Conservation (phyloP, 2,888 invertebrate genomes). For the Athalia rosae region DNA sequence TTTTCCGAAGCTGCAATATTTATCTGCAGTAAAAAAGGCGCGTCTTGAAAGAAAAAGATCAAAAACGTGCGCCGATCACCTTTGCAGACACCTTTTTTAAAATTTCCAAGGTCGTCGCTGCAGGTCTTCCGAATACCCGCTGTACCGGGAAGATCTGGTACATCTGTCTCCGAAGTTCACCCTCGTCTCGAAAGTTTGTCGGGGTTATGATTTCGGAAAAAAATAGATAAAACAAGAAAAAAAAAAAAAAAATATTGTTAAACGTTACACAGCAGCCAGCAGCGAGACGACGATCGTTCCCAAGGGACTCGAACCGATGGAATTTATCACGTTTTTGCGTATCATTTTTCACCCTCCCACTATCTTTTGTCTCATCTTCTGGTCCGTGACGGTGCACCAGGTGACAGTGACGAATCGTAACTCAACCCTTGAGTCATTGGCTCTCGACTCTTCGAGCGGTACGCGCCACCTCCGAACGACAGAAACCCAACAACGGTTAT, state of each 20-base stretch:
- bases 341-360: conserved; percentile 71
- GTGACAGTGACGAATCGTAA: conserved; percentile 74
- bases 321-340: conserved; percentile 70
- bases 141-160: no score
- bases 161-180: not conserved
- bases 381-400: conserved; percentile 70
- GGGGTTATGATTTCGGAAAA: no score
- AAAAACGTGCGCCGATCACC: no score
- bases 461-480: not conserved
- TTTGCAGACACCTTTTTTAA: no score
- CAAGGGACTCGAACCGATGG: conserved; percentile 48
- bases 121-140: no score
- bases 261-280: conserved; percentile 13
- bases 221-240: no score
- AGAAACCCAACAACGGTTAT: conserved; percentile 2
- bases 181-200: conserved; percentile 7
- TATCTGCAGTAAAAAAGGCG: no score
- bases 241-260: conserved; percentile 4
- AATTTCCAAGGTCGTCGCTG: no score
- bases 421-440: conserved; percentile 70
- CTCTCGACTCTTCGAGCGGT: conserved; percentile 9
- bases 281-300: conserved; percentile 30
- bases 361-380: conserved; percentile 72
- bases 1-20: no score
- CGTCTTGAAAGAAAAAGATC: no score